A percentile compares a stretch with the other conserved stretches of the same genome.
Evolutionary conservation across 2,888 invertebrate genomes (phyloP).

Genomic region (Listrodromus nycthemerus): DNA sequence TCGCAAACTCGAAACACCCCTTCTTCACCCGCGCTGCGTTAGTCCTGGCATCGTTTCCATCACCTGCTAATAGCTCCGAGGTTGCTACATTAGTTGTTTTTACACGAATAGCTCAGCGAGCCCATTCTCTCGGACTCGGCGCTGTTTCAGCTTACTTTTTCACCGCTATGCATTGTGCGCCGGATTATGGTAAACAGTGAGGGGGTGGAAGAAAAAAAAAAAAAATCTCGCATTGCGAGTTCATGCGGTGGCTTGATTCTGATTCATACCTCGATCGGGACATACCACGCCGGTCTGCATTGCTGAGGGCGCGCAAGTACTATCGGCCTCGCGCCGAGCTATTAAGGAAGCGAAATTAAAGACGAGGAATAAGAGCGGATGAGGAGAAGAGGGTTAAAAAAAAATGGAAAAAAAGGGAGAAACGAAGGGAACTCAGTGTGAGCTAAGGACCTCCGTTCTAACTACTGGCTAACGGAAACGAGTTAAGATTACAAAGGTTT

Average conservation of each 20-base stretch:
- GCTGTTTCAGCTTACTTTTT: background rate
- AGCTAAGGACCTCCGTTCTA: conserved; percentile 66
- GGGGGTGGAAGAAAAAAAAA: background rate
- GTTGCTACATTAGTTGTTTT: background rate
- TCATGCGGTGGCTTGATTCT: background rate
- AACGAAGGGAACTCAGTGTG: conserved; percentile 48
- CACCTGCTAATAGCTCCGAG: conserved; percentile 16
- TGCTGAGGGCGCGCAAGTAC: conserved; percentile 23
- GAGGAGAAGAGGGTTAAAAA: conserved; percentile 9
- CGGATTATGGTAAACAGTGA: background rate
- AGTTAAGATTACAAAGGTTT: conserved; percentile 67
- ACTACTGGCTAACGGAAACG: conserved; percentile 61
- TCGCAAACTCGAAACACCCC: conserved; percentile 7
- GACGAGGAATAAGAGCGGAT: conserved; percentile 48
- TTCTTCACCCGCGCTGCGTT: background rate
- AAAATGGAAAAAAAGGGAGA: conserved; percentile 27
- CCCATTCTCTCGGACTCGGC: background rate
- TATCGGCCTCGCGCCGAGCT: conserved; percentile 59
- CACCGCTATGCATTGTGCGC: background rate
- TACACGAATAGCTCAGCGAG: background rate
- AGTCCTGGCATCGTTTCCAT: background rate
- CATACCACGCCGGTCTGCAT: conserved; percentile 40
- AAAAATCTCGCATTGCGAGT: background rate
- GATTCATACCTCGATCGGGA: conserved; percentile 2
- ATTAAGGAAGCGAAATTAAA: conserved; percentile 64